Percentiles rank a stretch among this genome's conserved stretches.
These are phyloP conservation scores for Philopedon plagiatum DNA, from an alignment of 2,888 invertebrate genomes.

Conservation along the genomic window DNA sequence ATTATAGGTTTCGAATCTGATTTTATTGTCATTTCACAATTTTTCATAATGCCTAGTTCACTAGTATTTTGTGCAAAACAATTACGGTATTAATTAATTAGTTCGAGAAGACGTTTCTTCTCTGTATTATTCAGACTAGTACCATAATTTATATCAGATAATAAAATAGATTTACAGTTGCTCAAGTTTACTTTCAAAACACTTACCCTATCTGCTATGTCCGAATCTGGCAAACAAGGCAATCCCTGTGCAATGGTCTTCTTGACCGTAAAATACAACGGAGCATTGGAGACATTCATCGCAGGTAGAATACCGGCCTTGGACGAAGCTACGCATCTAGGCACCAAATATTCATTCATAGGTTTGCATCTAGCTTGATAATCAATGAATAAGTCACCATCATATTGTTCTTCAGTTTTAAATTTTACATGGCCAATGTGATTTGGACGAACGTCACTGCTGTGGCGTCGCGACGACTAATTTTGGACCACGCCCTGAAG, in stretches of 20 bases:
- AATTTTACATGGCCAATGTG: not conserved
- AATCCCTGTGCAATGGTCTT: constrained; percentile 3
- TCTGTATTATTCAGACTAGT: no score
- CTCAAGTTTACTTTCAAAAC: no score
- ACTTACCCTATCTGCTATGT: constrained; percentile 7
- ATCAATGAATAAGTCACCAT: no score
- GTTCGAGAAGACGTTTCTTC: not conserved
- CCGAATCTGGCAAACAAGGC: not conserved
- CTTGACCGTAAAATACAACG: not conserved
- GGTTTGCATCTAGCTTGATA: no score
- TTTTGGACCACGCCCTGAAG: no score
- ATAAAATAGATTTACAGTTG: no score
- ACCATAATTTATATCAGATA: no score
- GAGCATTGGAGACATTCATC: constrained; percentile 2
- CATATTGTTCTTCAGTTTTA: no score
- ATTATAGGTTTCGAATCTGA: constrained; percentile 19
- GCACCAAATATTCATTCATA: no score
- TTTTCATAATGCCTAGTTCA: constrained; percentile 15
- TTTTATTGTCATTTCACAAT: constrained; percentile 16
- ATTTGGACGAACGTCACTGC: no score
- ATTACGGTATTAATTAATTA: constrained; percentile 21
- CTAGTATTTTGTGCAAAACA: constrained; percentile 17
- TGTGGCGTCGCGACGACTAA: no score
- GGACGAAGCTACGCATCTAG: no score
- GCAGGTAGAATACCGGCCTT: not conserved